Evolutionary conservation across 2,113 vertebrate species (phyloP).

Genomic region (Archocentrus centrarchus): DNA sequence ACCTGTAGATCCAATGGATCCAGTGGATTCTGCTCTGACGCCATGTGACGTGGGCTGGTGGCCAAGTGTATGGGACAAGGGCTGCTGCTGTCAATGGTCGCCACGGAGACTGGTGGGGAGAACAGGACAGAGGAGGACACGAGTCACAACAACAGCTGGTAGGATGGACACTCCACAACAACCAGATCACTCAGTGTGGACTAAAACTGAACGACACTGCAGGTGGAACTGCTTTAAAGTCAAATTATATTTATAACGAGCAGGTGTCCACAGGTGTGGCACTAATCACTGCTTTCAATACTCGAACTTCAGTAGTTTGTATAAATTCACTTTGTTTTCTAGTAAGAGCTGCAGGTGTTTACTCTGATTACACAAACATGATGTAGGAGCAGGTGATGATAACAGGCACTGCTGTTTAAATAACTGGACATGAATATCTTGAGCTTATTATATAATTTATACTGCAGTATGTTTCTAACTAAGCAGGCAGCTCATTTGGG

Average conservation of each 20-base stretch:
- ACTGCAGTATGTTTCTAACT: too few species aligned
- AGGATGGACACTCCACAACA: conserved; percentile 9
- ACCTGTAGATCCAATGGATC: conserved; percentile 91
- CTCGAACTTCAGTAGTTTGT: too few species aligned
- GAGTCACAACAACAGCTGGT: conserved; percentile 42
- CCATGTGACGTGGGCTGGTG: conserved; percentile 88
- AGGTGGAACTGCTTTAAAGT: not conserved
- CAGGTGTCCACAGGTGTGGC: not conserved
- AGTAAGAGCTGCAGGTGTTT: too few species aligned
- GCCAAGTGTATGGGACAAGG: conserved; percentile 84
- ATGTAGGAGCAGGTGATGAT: too few species aligned
- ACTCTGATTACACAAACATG: too few species aligned
- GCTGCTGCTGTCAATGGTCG: conserved; percentile 72
- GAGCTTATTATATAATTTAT: too few species aligned
- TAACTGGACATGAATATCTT: too few species aligned
- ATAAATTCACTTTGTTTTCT: too few species aligned
- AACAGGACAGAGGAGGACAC: not conserved
- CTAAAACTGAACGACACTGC: not conserved
- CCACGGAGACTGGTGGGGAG: conserved; percentile 77
- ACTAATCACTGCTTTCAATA: not conserved
- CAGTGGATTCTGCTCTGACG: conserved; percentile 91
- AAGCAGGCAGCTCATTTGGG: too few species aligned
- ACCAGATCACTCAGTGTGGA: not conserved
- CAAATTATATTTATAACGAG: not conserved
- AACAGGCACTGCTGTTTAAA: too few species aligned